These are phyloP conservation scores for Aegotheles bennettii DNA, from an alignment of 2,113 vertebrate genomes.

Conservation along the genomic window DNA sequence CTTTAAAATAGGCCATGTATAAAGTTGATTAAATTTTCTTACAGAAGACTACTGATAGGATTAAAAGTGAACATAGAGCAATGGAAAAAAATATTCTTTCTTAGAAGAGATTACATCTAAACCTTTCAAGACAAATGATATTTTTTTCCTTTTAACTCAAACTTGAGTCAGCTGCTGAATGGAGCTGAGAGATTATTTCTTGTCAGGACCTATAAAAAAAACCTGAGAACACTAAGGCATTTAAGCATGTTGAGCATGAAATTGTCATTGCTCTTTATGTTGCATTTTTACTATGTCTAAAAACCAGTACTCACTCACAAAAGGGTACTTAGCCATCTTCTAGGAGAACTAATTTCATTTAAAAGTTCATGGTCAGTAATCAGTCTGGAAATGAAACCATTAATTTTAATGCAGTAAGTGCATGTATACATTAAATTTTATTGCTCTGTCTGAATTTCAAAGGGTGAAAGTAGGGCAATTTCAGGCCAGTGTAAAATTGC, in stretches of 20 bases:
- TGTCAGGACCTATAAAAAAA: constrained; percentile 13
- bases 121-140: background rate
- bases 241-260: background rate
- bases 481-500: background rate
- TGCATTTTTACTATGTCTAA: background rate
- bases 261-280: background rate
- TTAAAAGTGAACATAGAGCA: background rate
- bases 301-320: background rate
- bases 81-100: background rate
- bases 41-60: background rate
- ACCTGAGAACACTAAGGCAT: background rate
- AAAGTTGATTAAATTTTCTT: background rate
- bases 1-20: background rate
- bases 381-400: constrained; percentile 37
- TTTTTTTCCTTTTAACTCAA: background rate
- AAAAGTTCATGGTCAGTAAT: constrained; percentile 10
- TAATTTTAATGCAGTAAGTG: constrained; percentile 41
- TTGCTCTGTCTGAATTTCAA: constrained; percentile 31
- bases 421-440: constrained; percentile 31
- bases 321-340: background rate
- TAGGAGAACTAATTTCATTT: constrained; percentile 9
- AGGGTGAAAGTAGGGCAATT: background rate
- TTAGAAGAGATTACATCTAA: constrained; percentile 40
- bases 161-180: constrained; percentile 19
- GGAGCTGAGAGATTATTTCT: constrained; percentile 23